These are phyloP conservation scores for Megalonaias nervosa DNA, from an alignment of 1,140 invertebrate species.

Conservation along the genomic window DNA sequence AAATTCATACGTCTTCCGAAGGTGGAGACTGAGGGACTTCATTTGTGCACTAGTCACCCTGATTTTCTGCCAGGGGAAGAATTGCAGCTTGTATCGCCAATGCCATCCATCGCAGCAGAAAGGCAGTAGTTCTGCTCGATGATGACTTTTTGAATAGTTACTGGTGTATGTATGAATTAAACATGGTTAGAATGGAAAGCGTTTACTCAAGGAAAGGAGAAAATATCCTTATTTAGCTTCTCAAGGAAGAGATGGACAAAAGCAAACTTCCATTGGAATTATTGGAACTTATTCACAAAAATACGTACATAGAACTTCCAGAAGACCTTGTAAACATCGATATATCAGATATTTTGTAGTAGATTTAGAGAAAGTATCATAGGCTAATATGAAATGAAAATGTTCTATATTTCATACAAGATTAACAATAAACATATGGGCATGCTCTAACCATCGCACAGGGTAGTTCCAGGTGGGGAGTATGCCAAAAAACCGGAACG, in stretches of 20 bases:
- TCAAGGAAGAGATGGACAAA: constrained; percentile 34
- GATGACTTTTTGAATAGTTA: constrained; percentile 76
- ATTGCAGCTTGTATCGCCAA: constrained; percentile 78
- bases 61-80: not conserved
- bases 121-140: constrained; percentile 77
- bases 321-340: not conserved
- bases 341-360: no score
- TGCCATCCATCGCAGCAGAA: constrained; percentile 75
- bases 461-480: no score
- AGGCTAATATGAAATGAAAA: no score
- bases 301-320: constrained; percentile 40
- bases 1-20: no score
- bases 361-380: no score
- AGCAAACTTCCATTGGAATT: constrained; percentile 30
- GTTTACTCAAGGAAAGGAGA: constrained; percentile 33
- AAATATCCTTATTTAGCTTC: constrained; percentile 39
- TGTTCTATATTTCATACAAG: no score
- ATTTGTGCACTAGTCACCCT: no score
- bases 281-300: constrained; percentile 30
- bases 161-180: constrained; percentile 67
- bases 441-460: no score
- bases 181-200: constrained; percentile 64
- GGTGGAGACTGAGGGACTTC: no score
- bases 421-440: no score
- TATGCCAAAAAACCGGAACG: no score